Base-by-base conservation (phyloP, 2,888 invertebrate genomes). In the Drosophila rellima region DNA sequence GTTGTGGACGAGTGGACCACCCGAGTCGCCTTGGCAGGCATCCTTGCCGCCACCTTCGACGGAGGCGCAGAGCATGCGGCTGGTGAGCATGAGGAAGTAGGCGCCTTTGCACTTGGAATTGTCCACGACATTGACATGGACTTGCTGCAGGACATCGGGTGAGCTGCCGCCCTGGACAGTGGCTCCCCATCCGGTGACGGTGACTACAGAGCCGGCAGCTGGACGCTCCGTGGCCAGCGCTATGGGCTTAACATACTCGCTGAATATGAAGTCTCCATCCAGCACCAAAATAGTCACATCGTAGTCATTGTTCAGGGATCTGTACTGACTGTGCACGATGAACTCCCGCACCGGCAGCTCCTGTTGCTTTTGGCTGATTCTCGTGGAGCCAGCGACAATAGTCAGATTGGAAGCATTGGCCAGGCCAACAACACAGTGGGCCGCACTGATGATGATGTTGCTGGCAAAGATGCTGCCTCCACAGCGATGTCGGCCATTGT, bases 231-330 rank as follows among this genome's bases (percentile, higher is more conserved):
- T 93, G 65, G 93, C 94, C 76, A 95, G 85, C 75, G 94, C 94
- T 55, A 95, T 93, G 0, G 95, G 95, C 1, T 93, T 91, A 54
- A 95, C 93, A 42, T 93, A 91, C 0, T 77, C 73, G 15, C 54
- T 73, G 39, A 48, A 61, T 2, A 20, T 61, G 91, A 92, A 68
- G 7, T 93, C 93, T 8, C 94, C 93, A 70, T 93, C 93, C n/a
- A 95, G 86, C 62, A 93, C 93, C 44, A 95, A 80, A 11, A 95
- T 86, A 0, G 95, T 95, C n/a, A 95, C 91, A 89, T 95, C 94
- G 72, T 94, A 93, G 23, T 94, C 93, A 61, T 92, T 91, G 45
- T 93, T 93, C 2, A 91, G 92, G 0, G 92, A 88, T 69, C 93
- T 93, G 80, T 93, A 95, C 17, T 94, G 93, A 0, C 94, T 94